These are phyloP conservation scores for Sinodicranocentrus sp. DNA, from an alignment of 2,888 invertebrate genomes.

Conservation along the genomic window DNA sequence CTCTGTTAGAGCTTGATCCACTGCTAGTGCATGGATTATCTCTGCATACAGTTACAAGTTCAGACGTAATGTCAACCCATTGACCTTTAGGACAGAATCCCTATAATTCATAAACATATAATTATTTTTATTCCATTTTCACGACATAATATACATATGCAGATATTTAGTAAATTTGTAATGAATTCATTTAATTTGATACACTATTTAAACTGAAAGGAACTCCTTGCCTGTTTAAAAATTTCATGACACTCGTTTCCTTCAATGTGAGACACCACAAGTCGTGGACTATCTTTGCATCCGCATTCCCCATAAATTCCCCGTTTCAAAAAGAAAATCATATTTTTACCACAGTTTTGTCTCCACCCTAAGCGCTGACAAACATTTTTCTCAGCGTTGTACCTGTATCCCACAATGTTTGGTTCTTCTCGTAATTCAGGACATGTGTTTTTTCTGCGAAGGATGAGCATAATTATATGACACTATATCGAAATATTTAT, in stretches of 20 bases:
- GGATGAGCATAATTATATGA: neutral
- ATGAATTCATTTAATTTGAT: no score
- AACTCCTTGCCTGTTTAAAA: constrained; percentile 48
- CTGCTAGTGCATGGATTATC: neutral
- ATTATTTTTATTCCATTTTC: no score
- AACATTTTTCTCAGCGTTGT: neutral
- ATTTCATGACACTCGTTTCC: constrained; percentile 26
- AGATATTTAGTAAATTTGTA: no score
- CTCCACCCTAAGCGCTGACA: neutral
- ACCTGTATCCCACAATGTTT: constrained; percentile 10
- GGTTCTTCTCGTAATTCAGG: neutral
- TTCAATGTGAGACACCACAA: neutral
- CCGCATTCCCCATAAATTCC: constrained; percentile 39
- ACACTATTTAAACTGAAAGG: no score
- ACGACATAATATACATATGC: no score
- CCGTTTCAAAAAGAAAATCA: constrained; percentile 22
- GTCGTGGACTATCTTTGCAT: neutral
- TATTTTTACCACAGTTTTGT: constrained; percentile 25
- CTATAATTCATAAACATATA: constrained; percentile 7
- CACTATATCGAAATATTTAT: no score
- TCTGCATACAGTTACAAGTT: constrained; percentile 5
- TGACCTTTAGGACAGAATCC: constrained; percentile 27
- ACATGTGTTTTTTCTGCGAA: neutral
- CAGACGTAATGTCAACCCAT: constrained; percentile 23
- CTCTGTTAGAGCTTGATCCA: neutral